Evolutionary conservation across 2,888 invertebrate genomes (phyloP).

Genomic region (Cylloceria caligata): DNA sequence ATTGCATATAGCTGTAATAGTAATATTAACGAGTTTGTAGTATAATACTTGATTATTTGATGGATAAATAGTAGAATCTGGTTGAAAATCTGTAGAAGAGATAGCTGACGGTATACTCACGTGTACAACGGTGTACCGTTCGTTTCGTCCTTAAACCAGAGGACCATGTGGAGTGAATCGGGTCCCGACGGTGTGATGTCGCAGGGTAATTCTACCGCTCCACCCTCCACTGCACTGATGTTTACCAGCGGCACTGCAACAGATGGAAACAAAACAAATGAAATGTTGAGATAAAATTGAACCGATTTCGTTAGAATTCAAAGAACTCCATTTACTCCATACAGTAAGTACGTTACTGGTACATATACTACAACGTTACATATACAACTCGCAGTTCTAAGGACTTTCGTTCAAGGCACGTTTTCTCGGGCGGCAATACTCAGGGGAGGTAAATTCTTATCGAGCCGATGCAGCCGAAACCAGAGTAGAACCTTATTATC

Average conservation of each 20-base stretch:
- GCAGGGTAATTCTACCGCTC: conserved; percentile 94
- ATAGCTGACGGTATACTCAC: conserved; percentile 85
- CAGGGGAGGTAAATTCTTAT: conserved; percentile 47
- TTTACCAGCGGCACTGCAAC: conserved; percentile 90
- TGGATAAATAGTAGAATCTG: neutral
- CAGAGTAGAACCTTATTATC: conserved; percentile 59
- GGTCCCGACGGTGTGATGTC: conserved; percentile 93
- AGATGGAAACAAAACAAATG: conserved; percentile 33
- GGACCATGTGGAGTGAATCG: conserved; percentile 96
- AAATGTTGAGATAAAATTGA: conserved; percentile 41
- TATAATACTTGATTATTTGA: neutral
- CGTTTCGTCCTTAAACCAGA: conserved; percentile 95
- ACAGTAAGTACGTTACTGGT: neutral
- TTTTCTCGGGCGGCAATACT: conserved; percentile 25
- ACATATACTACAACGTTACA: conserved; percentile 1
- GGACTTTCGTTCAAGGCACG: conserved; percentile 30
- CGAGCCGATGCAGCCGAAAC: conserved; percentile 56
- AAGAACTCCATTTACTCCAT: neutral
- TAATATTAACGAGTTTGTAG: neutral
- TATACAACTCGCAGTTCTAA: conserved; percentile 3
- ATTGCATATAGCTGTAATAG: neutral
- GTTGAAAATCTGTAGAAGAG: conserved; percentile 3
- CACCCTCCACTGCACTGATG: conserved; percentile 95
- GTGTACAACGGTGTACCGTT: conserved; percentile 94
- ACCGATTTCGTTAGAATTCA: neutral